Evolutionary conservation across 2,797 vertebrate genomes (phyloP).

Genomic region (Margarornis squamiger): DNA sequence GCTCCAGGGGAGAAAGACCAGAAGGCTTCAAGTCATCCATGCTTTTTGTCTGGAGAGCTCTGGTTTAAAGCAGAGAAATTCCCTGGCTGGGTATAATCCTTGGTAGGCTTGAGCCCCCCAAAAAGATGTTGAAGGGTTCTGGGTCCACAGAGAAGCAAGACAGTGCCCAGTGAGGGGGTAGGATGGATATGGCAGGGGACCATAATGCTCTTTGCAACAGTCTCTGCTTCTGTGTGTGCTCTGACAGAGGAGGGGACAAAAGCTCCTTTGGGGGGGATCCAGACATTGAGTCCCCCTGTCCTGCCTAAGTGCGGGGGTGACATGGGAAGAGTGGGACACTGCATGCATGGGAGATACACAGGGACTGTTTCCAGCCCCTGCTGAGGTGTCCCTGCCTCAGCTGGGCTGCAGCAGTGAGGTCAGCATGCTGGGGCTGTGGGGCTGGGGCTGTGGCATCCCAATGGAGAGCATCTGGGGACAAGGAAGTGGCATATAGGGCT

Average conservation of each 20-base stretch:
- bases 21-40: not conserved
- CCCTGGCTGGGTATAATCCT: not conserved
- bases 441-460: not conserved
- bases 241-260: not conserved
- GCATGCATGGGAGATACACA: accelerated
- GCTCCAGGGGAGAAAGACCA: not conserved
- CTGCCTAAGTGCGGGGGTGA: not conserved
- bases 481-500: not conserved
- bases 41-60: not conserved
- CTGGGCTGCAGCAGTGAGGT: not conserved
- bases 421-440: not conserved
- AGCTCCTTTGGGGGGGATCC: not conserved
- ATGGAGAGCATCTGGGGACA: not conserved
- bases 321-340: not conserved
- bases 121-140: not conserved
- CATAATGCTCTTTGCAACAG: not conserved
- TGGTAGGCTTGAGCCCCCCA: not conserved
- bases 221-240: not conserved
- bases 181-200: not conserved
- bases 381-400: not conserved
- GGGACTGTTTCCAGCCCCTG: not conserved
- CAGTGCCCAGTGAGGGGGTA: not conserved
- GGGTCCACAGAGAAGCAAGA: not conserved
- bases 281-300: not conserved
- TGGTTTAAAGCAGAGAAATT: not conserved